phyloP scores from a whole-genome alignment of 2,113 vertebrate species.

The Perca schrenkii region DNA sequence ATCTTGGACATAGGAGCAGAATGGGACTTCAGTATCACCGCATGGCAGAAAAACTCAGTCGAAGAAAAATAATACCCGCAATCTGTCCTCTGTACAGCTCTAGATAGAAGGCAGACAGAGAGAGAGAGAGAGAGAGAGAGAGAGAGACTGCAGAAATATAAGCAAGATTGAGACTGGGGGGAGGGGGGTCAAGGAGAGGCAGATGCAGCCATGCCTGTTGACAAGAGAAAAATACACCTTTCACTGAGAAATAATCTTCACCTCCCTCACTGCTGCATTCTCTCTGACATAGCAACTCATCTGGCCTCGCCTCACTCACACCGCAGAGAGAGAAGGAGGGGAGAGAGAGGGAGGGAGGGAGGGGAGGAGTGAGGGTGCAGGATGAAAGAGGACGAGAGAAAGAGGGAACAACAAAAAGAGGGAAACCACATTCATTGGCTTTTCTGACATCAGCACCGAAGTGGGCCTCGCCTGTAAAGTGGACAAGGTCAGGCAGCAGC shows the following conservation, averaged over 20 bases:
- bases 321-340: constrained; percentile 19
- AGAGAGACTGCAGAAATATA: constrained; percentile 41
- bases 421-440: constrained; percentile 49
- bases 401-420: background rate
- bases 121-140: background rate
- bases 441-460: constrained; percentile 60
- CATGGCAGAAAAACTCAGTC: constrained; percentile 66
- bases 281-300: constrained; percentile 75
- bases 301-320: constrained; percentile 53
- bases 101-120: constrained; percentile 63
- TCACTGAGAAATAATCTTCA: constrained; percentile 75
- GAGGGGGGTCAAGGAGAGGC: constrained; percentile 54
- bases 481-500: too few relatives aligned
- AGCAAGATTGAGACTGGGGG: constrained; percentile 59
- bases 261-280: constrained; percentile 73
- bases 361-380: background rate
- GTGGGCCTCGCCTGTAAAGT: too few relatives aligned
- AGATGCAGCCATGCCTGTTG: constrained; percentile 70
- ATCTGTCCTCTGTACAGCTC: constrained; percentile 74
- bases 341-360: constrained; percentile 18
- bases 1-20: constrained; percentile 76
- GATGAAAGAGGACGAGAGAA: too few relatives aligned
- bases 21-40: constrained; percentile 75
- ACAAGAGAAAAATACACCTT: constrained; percentile 75
- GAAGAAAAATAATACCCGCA: constrained; percentile 76